Evolutionary conservation across 1,140 invertebrate species (phyloP).

Genomic region (Lucilia cuprina): DNA sequence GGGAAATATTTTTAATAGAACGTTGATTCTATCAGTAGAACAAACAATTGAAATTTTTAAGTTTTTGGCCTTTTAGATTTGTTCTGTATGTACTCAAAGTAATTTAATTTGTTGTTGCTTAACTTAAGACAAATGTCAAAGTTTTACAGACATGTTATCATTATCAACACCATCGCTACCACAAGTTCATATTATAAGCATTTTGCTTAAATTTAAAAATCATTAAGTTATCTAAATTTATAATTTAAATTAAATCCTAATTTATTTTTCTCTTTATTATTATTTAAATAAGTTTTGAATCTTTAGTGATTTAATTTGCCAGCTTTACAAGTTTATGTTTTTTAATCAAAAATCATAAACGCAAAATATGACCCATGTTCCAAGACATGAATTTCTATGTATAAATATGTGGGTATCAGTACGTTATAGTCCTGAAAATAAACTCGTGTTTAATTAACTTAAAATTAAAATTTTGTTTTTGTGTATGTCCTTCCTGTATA

Average conservation of each 20-base stretch:
- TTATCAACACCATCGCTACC: not conserved
- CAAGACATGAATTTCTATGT: too few relatives aligned
- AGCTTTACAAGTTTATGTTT: not conserved
- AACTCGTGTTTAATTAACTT: slow-evolving; percentile 28
- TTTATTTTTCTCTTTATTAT: not conserved
- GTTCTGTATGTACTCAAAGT: not conserved
- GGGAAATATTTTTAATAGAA: not conserved
- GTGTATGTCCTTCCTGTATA: slow-evolving; percentile 16
- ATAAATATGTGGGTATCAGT: too few relatives aligned
- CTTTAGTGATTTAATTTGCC: not conserved
- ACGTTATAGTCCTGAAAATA: not conserved
- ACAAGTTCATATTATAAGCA: too few relatives aligned
- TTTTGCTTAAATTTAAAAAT: not conserved
- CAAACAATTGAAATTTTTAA: not conserved
- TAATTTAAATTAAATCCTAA: not conserved
- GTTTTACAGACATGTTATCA: too few relatives aligned
- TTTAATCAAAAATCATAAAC: slow-evolving; percentile 30
- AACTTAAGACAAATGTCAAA: too few relatives aligned
- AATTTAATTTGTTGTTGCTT: too few relatives aligned
- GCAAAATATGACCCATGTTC: not conserved
- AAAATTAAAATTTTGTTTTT: not conserved
- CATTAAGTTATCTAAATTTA: not conserved
- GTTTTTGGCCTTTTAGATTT: not conserved
- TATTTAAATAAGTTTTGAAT: not conserved
- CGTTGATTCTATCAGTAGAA: not conserved